Conservation (phyloP, 2,113 vertebrate genomes). For the Hippopotamus amphibius region DNA sequence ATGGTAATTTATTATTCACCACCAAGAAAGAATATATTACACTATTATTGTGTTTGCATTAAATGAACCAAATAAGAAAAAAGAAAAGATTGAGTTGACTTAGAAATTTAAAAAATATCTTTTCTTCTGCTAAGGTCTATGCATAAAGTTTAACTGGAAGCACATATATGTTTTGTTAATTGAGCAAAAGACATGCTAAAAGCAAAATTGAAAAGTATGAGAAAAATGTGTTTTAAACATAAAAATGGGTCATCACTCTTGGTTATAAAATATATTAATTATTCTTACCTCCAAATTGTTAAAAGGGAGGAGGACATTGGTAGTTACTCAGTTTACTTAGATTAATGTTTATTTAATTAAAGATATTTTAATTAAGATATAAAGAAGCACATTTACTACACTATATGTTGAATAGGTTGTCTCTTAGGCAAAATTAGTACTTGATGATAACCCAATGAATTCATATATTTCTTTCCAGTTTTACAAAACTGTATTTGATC, state of each 20-base stretch:
- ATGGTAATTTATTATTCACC: constrained; percentile 66
- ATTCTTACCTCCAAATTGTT: constrained; percentile 35
- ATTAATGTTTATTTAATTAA: constrained; percentile 36
- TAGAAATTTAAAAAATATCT: constrained; percentile 61
- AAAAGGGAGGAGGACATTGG: background rate
- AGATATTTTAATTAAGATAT: constrained; percentile 46
- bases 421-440: constrained; percentile 48
- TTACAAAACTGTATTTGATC: constrained; percentile 36
- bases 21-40: constrained; percentile 66
- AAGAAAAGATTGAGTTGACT: constrained; percentile 50
- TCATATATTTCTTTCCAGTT: constrained; percentile 44
- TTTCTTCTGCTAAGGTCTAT: constrained; percentile 17
- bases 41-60: constrained; percentile 60
- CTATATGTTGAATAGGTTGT: constrained; percentile 5
- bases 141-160: constrained; percentile 57
- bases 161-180: constrained; percentile 30
- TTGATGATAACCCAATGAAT: constrained; percentile 9
- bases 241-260: constrained; percentile 39
- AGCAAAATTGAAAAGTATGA: constrained; percentile 36
- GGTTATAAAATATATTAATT: constrained; percentile 38
- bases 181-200: constrained; percentile 46
- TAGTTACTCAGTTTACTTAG: background rate
- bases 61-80: constrained; percentile 63
- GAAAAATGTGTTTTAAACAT: constrained; percentile 53
- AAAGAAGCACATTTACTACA: constrained; percentile 46